phyloP scores from a whole-genome alignment of 2,113 vertebrate genomes.

The Penelope pileata region DNA sequence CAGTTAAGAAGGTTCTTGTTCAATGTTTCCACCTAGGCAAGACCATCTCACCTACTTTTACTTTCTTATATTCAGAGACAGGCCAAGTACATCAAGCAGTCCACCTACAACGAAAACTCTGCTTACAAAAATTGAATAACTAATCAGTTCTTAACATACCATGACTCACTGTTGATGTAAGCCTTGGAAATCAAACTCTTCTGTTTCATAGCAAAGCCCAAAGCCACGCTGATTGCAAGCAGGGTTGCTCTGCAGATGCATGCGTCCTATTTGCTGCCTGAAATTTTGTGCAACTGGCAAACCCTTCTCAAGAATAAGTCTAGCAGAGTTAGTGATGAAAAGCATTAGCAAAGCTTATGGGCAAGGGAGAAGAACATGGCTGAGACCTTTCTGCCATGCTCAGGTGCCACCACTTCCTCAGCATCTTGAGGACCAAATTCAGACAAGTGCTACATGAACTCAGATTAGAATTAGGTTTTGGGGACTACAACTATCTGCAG shows the following conservation, averaged over 20 bases:
- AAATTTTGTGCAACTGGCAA: neutral
- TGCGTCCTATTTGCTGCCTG: neutral
- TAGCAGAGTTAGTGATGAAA: neutral
- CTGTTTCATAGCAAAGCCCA: neutral
- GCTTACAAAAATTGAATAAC: neutral
- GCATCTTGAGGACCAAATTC: neutral
- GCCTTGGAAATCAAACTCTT: neutral
- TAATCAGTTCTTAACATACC: neutral
- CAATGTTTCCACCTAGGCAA: neutral
- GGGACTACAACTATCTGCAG: neutral
- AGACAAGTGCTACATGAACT: neutral
- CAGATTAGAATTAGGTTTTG: neutral
- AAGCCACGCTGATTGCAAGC: neutral
- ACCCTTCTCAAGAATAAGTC: neutral
- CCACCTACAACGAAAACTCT: neutral
- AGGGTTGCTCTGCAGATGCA: neutral
- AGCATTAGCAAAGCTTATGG: neutral
- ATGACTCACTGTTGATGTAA: neutral
- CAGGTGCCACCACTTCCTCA: neutral
- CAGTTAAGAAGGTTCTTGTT: neutral
- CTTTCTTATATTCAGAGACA: neutral
- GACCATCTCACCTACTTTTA: neutral
- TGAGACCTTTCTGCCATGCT: accelerated
- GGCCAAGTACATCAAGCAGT: accelerated
- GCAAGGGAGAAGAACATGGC: neutral